phyloP scores from a whole-genome alignment of 2,797 vertebrate species.

The Hypotaenidia okinawae region DNA sequence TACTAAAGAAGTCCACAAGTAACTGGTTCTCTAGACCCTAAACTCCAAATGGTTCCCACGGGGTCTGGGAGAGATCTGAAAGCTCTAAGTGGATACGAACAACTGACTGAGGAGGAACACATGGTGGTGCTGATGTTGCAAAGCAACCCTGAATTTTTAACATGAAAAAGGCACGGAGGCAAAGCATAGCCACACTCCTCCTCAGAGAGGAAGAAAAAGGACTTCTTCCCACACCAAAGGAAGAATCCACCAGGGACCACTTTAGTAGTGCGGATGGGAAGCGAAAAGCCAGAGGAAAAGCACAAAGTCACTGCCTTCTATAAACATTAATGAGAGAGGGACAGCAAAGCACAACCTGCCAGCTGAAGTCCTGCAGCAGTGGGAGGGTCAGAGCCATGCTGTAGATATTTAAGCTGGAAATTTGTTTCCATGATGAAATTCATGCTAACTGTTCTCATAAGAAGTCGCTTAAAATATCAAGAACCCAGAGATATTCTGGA shows the following conservation, averaged over 20 bases:
- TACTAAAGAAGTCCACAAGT: neutral
- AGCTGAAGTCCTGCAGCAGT: neutral
- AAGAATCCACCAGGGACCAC: neutral
- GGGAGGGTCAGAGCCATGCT: neutral
- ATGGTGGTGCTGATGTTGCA: conserved; percentile 54
- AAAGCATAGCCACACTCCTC: neutral
- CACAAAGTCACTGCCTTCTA: neutral
- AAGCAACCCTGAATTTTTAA: neutral
- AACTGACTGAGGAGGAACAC: conserved; percentile 4
- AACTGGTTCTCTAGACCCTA: neutral
- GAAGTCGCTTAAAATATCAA: neutral
- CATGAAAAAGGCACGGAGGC: neutral
- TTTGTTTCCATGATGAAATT: neutral
- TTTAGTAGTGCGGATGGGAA: neutral
- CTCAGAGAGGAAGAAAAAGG: neutral
- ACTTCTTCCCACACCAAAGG: neutral
- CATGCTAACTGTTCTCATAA: neutral
- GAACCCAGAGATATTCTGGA: neutral
- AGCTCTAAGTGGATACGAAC: neutral
- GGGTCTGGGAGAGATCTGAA: neutral
- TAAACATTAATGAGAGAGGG: neutral
- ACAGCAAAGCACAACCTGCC: neutral
- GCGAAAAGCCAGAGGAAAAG: neutral
- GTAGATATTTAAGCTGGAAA: neutral
- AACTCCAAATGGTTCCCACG: neutral